Conservation (phyloP, 2,888 invertebrate species). For the Stenchaetothrips biformis region DNA sequence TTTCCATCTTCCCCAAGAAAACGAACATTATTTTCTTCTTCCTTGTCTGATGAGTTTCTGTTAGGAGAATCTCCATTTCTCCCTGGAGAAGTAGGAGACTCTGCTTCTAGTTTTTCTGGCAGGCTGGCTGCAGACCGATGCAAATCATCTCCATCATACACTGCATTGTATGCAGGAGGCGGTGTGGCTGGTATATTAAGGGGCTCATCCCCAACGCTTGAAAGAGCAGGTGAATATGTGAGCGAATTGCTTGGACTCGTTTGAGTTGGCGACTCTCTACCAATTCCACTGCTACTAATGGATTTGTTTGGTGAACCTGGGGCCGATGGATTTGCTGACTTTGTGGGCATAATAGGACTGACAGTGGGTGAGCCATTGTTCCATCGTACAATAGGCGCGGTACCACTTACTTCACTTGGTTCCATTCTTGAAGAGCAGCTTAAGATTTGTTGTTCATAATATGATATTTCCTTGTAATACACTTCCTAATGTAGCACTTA, state of each 20-base stretch:
- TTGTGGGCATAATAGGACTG: slow-evolving; percentile 40
- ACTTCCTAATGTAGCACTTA: background rate
- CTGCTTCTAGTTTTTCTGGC: background rate
- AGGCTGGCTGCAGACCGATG: background rate
- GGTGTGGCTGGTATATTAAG: slow-evolving; percentile 42
- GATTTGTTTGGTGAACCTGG: slow-evolving; percentile 36
- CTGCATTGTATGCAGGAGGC: slow-evolving; percentile 41
- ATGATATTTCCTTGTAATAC: background rate
- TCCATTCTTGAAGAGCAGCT: slow-evolving; percentile 31
- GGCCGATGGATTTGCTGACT: slow-evolving; percentile 31
- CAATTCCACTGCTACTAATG: slow-evolving; percentile 50
- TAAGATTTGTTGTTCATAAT: background rate
- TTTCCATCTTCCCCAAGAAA: slow-evolving; percentile 37
- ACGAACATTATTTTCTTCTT: slow-evolving; percentile 37
- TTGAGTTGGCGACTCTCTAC: slow-evolving; percentile 47
- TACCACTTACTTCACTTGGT: slow-evolving; percentile 35
- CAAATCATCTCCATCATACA: slow-evolving; percentile 19
- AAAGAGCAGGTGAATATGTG: slow-evolving; percentile 42
- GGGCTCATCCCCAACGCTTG: slow-evolving; percentile 42
- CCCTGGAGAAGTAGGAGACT: background rate
- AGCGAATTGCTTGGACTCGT: slow-evolving; percentile 35
- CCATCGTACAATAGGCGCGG: slow-evolving; percentile 46
- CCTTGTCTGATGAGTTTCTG: slow-evolving; percentile 36
- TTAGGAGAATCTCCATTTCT: background rate
- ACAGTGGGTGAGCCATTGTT: slow-evolving; percentile 43